Conservation (phyloP, 2,113 vertebrate genomes). For the Ellobius talpinus region DNA sequence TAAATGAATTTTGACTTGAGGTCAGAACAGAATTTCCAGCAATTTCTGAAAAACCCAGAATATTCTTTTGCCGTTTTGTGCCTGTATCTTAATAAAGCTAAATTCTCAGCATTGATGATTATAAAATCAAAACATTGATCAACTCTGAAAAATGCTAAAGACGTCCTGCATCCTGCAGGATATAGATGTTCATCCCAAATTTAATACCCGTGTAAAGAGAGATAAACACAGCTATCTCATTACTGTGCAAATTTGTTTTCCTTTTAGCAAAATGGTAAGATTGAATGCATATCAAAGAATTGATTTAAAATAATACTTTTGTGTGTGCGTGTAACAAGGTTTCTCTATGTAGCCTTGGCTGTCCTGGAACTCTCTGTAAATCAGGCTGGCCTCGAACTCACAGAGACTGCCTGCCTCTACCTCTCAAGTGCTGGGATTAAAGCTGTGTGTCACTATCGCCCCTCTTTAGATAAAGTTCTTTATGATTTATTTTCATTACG, state of each 20-base stretch:
- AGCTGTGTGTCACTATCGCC: not conserved
- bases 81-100: not conserved
- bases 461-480: not conserved
- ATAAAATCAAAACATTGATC: not conserved
- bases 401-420: not conserved
- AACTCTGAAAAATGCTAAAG: not conserved
- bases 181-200: not conserved
- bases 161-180: no score
- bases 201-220: not conserved
- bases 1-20: not conserved
- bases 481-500: not conserved
- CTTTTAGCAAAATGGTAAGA: not conserved
- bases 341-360: not conserved
- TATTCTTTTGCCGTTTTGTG: not conserved
- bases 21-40: not conserved
- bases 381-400: not conserved
- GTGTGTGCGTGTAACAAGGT: not conserved
- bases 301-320: not conserved
- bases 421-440: not conserved
- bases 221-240: no score
- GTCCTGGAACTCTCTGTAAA: not conserved
- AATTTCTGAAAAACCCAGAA: not conserved
- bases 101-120: not conserved
- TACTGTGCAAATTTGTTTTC: not conserved
- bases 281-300: not conserved